Base-by-base conservation (phyloP, 2,888 invertebrate genomes). In the Drosophila mettleri region DNA sequence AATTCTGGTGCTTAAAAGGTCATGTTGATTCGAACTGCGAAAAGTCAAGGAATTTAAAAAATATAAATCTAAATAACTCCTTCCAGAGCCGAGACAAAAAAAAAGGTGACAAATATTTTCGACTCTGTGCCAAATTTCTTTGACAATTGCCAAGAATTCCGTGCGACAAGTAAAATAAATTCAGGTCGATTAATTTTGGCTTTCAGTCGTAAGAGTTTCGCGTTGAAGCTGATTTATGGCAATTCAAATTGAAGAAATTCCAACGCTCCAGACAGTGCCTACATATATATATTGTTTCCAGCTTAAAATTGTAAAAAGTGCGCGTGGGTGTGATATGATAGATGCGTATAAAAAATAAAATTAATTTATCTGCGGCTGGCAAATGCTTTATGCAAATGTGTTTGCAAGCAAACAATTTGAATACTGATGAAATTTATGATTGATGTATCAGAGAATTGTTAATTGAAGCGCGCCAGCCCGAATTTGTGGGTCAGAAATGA, bases 161-260 rank as follows among this genome's bases (percentile, higher is more conserved):
- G 12, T 12, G 51, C 27, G 36, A 9, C 36, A 9, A 18, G 36
- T 14, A 29, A 49, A 49, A 57, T 66, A 74, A 54, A 60, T 60
- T 45, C 20, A 43, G 61, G 61, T 74, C 49, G 51, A 74, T 74
- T 68, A 58, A 46, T 67, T 61, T 34, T n/a, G 38, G 34, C 36
- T 36, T 33, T 38, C 27, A 36, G n/a, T 6, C 54, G 52, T 31
- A 29, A 29, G 46, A 45, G 55, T 57, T 67, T 61, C 49, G 24
- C 39, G 20, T 43, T 49, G 36, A 54, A 69, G 53, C 71, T 72
- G 69, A 89, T 81, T 85, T 78, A 85, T 78, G 64, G 55, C 49
- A 36, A 46, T 39, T 31, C n/a, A n/a, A 36, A 67, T 31, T 43
- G 43, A 29, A 8, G 36, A 4, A 22, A 52, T 34, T 27, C n/a